Percentiles rank a stretch among this genome's conserved stretches.
These are phyloP conservation scores for Drosophila punjabiensis DNA, from an alignment of 1,140 invertebrate genomes.

Conservation along the genomic window DNA sequence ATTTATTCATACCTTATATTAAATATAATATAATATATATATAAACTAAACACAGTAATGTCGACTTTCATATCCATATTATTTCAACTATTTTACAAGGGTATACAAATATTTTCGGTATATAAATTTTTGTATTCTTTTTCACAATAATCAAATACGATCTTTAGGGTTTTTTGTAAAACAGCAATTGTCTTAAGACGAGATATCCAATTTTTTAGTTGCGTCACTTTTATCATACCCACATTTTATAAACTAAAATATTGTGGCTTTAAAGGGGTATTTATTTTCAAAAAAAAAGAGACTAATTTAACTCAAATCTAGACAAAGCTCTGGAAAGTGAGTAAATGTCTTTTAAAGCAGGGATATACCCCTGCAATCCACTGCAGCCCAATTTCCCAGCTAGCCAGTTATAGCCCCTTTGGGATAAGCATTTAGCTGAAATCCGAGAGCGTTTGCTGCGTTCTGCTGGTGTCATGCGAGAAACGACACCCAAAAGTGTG, in stretches of 20 bases:
- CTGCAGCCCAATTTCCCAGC: not conserved
- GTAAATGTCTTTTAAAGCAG: constrained; percentile 35
- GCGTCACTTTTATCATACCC: not conserved
- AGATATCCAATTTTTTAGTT: no score
- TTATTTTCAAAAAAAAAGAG: not conserved
- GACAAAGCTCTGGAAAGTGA: constrained; percentile 11
- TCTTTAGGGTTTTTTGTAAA: no score
- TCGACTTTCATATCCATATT: no score
- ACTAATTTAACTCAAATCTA: constrained; percentile 22
- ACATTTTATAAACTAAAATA: not conserved
- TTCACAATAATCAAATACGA: no score
- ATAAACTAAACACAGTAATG: no score
- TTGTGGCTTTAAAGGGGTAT: not conserved
- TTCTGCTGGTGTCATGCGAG: constrained; percentile 58
- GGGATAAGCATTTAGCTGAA: constrained; percentile 71
- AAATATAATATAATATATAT: no score
- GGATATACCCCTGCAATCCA: constrained; percentile 15
- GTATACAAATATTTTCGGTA: no score
- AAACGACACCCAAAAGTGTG: constrained; percentile 76
- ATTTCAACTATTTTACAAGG: no score
- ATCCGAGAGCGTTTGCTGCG: constrained; percentile 56
- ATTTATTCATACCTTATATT: no score
- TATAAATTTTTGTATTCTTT: no score
- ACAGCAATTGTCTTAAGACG: no score
- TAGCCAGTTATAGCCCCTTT: constrained; percentile 28